Conservation (phyloP, 1,140 invertebrate species). For the Oreohelix idahoensis region DNA sequence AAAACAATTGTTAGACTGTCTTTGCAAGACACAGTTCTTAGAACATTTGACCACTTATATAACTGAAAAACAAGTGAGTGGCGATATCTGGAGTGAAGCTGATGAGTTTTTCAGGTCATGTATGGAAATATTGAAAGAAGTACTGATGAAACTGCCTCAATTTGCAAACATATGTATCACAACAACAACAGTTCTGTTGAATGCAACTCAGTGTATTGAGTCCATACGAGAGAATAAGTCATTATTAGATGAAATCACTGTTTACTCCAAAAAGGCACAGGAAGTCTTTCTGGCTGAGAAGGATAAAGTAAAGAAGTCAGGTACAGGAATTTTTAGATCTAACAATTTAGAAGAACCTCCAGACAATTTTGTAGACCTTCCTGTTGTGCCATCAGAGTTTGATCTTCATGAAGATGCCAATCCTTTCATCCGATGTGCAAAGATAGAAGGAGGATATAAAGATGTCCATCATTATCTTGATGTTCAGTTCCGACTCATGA, state of each 20-base stretch:
- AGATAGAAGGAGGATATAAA: conserved; percentile 76
- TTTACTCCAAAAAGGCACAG: neutral
- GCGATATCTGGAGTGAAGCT: neutral
- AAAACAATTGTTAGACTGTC: conserved; percentile 2
- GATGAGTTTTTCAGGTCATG: neutral
- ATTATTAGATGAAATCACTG: neutral
- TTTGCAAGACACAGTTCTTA: neutral
- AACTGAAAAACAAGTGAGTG: neutral
- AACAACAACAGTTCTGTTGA: neutral
- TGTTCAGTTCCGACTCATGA: conserved; percentile 82
- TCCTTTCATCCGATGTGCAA: neutral
- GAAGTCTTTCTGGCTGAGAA: neutral
- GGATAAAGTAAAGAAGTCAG: neutral
- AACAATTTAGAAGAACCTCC: conserved; percentile 21
- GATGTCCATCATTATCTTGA: conserved; percentile 83
- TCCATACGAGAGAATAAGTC: too few species aligned
- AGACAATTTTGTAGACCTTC: neutral
- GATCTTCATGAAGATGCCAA: neutral
- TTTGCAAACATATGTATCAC: too few species aligned
- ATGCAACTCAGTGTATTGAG: neutral
- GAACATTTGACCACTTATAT: conserved; percentile 10
- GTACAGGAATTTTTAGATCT: neutral
- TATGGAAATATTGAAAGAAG: too few species aligned
- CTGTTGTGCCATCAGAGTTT: too few species aligned
- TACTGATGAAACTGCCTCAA: neutral